A percentile compares a stretch with the other conserved stretches of the same genome.
These are phyloP conservation scores for Eciton burchellii DNA, from an alignment of 1,140 invertebrate genomes.

Conservation along the genomic window DNA sequence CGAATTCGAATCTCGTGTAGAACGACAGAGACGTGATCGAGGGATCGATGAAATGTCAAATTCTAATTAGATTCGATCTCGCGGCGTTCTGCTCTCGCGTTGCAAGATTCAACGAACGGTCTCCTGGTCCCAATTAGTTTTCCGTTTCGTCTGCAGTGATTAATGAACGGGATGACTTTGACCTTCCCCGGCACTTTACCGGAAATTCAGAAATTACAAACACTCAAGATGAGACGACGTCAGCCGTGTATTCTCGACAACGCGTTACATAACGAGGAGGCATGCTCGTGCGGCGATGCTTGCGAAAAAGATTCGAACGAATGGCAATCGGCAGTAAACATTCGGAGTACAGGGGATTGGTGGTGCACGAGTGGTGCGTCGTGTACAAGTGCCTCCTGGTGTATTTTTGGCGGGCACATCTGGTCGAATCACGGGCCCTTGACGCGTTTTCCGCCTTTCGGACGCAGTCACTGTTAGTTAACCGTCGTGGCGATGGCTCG, in stretches of 20 bases:
- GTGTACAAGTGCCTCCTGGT: conserved; percentile 58
- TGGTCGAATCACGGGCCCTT: conserved; percentile 49
- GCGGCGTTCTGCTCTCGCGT: neutral
- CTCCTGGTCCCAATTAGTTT: neutral
- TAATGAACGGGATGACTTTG: conserved; percentile 2
- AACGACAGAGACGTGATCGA: neutral
- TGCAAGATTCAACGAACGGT: neutral
- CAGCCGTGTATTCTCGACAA: conserved; percentile 11
- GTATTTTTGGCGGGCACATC: conserved; percentile 72
- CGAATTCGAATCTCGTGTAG: no score
- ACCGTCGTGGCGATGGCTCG: conserved; percentile 35
- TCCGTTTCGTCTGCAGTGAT: neutral
- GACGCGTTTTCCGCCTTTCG: conserved; percentile 48
- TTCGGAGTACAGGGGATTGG: neutral
- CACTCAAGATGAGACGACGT: neutral
- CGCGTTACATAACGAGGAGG: conserved; percentile 26
- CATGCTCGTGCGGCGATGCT: neutral
- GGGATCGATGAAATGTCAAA: neutral
- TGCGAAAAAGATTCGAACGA: conserved; percentile 3
- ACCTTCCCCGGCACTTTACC: conserved; percentile 5
- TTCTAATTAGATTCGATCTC: neutral
- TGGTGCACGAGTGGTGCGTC: neutral
- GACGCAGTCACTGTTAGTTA: conserved; percentile 55
- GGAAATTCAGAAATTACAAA: conserved; percentile 24
- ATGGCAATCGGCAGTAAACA: conserved; percentile 3